Conservation (phyloP, 1,140 invertebrate species). For the Cheumatopsyche charites region DNA sequence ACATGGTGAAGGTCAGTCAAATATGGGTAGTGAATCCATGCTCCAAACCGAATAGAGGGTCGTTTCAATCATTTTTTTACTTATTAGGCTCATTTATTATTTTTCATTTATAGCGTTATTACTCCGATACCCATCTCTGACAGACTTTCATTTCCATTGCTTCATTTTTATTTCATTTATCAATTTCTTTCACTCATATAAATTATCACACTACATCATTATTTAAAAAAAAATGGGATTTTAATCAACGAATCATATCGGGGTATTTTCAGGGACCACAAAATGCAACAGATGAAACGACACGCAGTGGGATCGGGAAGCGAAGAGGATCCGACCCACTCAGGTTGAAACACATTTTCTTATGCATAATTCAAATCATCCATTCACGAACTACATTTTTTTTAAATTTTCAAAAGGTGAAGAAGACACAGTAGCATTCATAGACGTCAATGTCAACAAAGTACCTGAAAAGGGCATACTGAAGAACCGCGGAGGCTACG, state of each 20-base stretch:
- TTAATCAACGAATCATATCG: background rate
- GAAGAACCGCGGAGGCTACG: conserved; percentile 81
- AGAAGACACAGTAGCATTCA: conserved; percentile 81
- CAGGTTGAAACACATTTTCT: conserved; percentile 68
- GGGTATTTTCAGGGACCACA: conserved; percentile 72
- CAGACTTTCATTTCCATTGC: conserved; percentile 24
- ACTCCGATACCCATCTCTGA: conserved; percentile 24
- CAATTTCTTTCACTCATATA: too few relatives aligned
- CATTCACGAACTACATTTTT: background rate
- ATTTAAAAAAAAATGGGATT: too few relatives aligned
- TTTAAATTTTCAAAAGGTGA: conserved; percentile 62
- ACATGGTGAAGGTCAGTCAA: conserved; percentile 34
- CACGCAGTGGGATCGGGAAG: conserved; percentile 71
- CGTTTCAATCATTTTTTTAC: conserved; percentile 15
- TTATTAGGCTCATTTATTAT: background rate
- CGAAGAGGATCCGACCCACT: conserved; percentile 74
- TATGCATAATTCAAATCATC: background rate
- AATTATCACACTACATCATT: too few relatives aligned
- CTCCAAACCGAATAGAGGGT: too few relatives aligned
- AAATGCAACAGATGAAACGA: conserved; percentile 74
- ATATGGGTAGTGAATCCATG: conserved; percentile 51
- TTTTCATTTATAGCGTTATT: conserved; percentile 11
- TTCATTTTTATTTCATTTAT: background rate
- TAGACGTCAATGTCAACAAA: conserved; percentile 79
- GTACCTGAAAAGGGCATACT: conserved; percentile 87